Evolutionary conservation across 2,113 vertebrate species (phyloP).

Genomic region (Corythoichthys haematopterus): DNA sequence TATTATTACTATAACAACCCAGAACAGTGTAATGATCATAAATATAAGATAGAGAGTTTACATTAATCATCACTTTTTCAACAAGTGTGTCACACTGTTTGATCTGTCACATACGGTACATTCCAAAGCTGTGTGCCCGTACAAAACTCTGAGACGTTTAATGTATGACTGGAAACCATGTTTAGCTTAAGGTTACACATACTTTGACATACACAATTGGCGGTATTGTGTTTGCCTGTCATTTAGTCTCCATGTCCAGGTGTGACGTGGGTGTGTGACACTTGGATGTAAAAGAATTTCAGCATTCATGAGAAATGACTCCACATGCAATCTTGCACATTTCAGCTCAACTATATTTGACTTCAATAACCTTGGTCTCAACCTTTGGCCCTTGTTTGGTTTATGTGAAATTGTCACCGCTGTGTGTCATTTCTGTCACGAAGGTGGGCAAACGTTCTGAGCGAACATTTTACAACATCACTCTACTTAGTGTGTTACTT

Average conservation of each 20-base stretch:
- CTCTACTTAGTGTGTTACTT: conserved; percentile 2
- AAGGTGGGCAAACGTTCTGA: conserved; percentile 9
- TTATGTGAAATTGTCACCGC: conserved; percentile 33
- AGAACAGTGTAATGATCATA: background rate
- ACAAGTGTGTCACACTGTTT: background rate
- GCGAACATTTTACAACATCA: conserved; percentile 12
- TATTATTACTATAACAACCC: background rate
- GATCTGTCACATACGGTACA: background rate
- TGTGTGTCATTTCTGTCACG: conserved; percentile 47
- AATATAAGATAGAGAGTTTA: background rate
- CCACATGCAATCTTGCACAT: background rate
- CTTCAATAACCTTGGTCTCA: background rate
- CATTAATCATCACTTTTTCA: background rate
- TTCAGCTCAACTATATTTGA: background rate
- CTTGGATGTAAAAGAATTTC: background rate
- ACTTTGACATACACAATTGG: background rate
- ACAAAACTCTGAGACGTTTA: background rate
- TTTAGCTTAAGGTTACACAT: background rate
- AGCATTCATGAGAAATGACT: background rate
- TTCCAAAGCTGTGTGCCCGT: background rate
- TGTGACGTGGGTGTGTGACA: background rate
- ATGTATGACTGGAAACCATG: background rate
- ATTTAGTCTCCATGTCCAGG: background rate
- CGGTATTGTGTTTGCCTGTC: background rate
- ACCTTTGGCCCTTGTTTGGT: conserved; percentile 33